Base-by-base conservation (phyloP, 2,888 invertebrate species). In the Neoascia interrupta region DNA sequence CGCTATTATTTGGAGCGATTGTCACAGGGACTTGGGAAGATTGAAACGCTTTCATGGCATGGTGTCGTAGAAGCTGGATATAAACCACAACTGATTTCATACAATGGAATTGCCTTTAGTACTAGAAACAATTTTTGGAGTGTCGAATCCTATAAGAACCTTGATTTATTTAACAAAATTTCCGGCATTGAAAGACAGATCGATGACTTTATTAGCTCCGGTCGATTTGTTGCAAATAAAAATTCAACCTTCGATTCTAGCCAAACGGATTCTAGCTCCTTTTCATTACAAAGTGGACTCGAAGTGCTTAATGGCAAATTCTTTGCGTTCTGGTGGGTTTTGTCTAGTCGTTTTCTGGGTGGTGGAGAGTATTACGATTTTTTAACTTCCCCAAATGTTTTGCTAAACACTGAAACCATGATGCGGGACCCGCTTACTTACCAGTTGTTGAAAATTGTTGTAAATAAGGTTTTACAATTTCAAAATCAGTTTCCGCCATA, bases 1-100 rank as follows among this genome's bases (percentile, higher is more conserved):
- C 92, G 93, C 91, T 95, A 94, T 88, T 93, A 94, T 85, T 90
- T 94, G 89, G 94, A 95, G 86, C 92, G 95, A 86, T 88, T 94
- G 61, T 92, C 93, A 6, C 92, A 93, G 84, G 92, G 92, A 74
- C 89, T 93, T 51, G 92, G 92, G n/a, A 92, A 93, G 76, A 92
- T 94, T 80, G 89, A 91, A 19, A 89, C 90, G 8, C 89, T 93
- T 74, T 89, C 91, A 21, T 90, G 90, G 84, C 88, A 90, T 73
- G 85, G 87, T 39, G 87, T 90, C 47, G 88, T 93, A 45, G 86
- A 91, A 79, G 89, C 91, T 72, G 93, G 93, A 6, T 94, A 91
- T 87, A 90, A 91, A 49, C 91, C 94, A 45, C 91, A 92, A 66
- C 88, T 94, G 79, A 87, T 90, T 63, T 91, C 92, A 85, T 90